Evolutionary conservation across 1,140 invertebrate species (phyloP), one percentile per base, ranked within the genome.

Genomic region (Drosophila saltans): DNA sequence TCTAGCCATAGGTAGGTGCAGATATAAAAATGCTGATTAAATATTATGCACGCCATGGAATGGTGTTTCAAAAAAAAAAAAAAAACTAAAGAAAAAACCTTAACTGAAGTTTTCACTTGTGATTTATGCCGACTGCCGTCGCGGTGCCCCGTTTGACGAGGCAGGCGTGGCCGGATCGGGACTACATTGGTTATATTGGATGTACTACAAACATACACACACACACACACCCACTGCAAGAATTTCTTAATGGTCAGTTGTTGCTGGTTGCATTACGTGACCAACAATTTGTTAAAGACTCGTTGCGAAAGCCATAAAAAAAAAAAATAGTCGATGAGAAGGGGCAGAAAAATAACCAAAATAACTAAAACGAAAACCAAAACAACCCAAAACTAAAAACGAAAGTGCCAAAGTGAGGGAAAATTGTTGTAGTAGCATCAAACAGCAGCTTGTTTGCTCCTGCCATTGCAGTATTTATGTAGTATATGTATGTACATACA

Each of bases 191-290:
- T 30, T 30, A 30, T 30, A 30, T 30, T 30, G 28, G 28, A 30
- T 4, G 28, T 30, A 30, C 4, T 30, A 30, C 28, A 30, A 30
- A 30, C 28, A 16, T 16, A 16, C 16, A 16, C 16, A 24, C 7
- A 48, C 40, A 43, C 41, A 43, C 45, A 52, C 45, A 52, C 45
- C 45, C 45, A 52, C 45, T 52, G 45, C 55, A 62, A 83, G 83
- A 88, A 88, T 88, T 89, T 83, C 63, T 83, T 80, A 88, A 89
- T 88, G 83, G 80, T 72, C 76, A 86, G 55, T 67, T 72, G 64
- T 64, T 40, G 33, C 21, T 8, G 56, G 56, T 58, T 24, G 59
- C 40, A 70, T 88, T 88, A 88, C 83, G 83, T 88, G 83, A 88
- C 80, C 75, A 75, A 60, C 63, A 66, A 80, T 66, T 67, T 64